phyloP scores from a whole-genome alignment of 1,140 invertebrate species.

The Papilio dardanus region DNA sequence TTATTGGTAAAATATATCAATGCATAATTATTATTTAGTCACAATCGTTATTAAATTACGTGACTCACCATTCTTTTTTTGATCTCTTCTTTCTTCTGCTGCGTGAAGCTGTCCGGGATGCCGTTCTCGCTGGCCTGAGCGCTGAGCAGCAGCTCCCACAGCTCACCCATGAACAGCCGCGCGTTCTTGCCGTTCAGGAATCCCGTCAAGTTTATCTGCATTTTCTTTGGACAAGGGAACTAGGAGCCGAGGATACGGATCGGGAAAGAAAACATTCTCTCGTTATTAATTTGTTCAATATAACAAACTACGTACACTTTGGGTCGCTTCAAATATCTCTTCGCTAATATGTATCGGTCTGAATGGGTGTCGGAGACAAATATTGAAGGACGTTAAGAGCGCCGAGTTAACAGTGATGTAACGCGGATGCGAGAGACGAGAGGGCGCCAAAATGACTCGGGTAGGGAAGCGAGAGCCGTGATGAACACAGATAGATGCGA shows the following conservation, averaged over 20 bases:
- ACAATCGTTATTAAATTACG: too few species aligned
- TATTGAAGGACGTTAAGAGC: constrained; percentile 64
- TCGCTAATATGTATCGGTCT: constrained; percentile 38
- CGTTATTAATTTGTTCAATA: constrained; percentile 50
- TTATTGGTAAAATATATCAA: too few species aligned
- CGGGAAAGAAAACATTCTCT: constrained; percentile 75
- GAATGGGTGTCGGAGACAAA: constrained; percentile 42
- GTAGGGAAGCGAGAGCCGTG: constrained; percentile 66
- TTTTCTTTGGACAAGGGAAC: constrained; percentile 98
- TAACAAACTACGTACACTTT: background rate
- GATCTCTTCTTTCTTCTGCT: constrained; percentile 98
- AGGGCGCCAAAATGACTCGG: constrained; percentile 72
- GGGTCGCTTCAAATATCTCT: background rate
- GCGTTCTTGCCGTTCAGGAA: constrained; percentile 99
- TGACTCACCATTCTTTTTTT: constrained; percentile 85
- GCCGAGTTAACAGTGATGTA: constrained; percentile 36
- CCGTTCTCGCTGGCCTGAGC: constrained; percentile 97
- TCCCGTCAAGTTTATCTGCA: constrained; percentile 99
- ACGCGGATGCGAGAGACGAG: background rate
- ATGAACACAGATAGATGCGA: constrained; percentile 43
- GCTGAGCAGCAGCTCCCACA: constrained; percentile 97
- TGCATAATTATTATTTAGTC: too few species aligned
- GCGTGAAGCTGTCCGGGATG: constrained; percentile 95
- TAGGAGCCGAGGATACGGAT: constrained; percentile 77
- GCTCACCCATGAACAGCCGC: constrained; percentile 97